These are phyloP conservation scores for Helostoma temminkii DNA, from an alignment of 2,797 vertebrate genomes.

Conservation along the genomic window DNA sequence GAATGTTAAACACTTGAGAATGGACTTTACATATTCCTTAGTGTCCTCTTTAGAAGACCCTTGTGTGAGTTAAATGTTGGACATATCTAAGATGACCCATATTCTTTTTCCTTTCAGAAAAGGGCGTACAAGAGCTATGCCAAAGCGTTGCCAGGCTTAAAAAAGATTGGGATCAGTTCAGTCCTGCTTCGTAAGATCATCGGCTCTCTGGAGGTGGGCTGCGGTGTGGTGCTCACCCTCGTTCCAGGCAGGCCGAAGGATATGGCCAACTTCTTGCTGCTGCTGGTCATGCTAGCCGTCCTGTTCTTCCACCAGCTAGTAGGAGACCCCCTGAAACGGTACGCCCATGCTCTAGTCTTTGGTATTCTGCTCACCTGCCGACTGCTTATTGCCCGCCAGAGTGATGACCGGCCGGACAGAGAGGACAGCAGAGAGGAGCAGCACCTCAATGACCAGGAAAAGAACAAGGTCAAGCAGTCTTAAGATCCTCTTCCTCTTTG, in stretches of 20 bases:
- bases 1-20: not conserved
- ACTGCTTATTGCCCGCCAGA: conserved; percentile 95
- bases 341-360: conserved; percentile 97
- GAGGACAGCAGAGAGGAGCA: conserved; percentile 86
- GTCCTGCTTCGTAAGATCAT: conserved; percentile 97
- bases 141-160: conserved; percentile 94
- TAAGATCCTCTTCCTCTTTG: conserved; percentile 70
- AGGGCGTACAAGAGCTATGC: conserved; percentile 98
- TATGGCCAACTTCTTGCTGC: conserved; percentile 96
- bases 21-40: conserved; percentile 6
- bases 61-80: not conserved
- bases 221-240: conserved; percentile 95
- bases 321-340: conserved; percentile 96
- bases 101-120: conserved; percentile 87
- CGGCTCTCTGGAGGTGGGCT: conserved; percentile 94
- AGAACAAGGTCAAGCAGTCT: conserved; percentile 97
- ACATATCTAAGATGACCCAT: conserved; percentile 11
- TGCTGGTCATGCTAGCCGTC: conserved; percentile 95
- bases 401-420: conserved; percentile 89
- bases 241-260: conserved; percentile 96
- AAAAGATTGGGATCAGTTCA: conserved; percentile 96
- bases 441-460: conserved; percentile 89
- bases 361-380: conserved; percentile 98
- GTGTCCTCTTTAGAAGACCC: not conserved
- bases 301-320: conserved; percentile 99